Conservation (phyloP, 2,113 vertebrate genomes). For the Oncorhynchus nerka region DNA sequence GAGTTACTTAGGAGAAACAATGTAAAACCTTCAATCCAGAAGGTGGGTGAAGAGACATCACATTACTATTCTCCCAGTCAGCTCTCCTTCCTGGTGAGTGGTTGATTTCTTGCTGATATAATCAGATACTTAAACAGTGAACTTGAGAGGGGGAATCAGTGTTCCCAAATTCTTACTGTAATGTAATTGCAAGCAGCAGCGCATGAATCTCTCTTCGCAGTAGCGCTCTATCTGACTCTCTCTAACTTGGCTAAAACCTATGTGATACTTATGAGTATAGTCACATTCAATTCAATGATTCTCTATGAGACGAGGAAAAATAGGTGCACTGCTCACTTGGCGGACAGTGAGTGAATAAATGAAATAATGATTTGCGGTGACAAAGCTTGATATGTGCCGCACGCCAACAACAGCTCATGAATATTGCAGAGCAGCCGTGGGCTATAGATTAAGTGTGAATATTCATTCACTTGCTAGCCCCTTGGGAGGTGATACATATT, state of each 20-base stretch:
- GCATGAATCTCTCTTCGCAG: conserved; percentile 29
- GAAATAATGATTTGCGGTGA: conserved; percentile 65
- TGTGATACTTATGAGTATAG: conserved; percentile 19
- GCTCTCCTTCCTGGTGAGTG: conserved; percentile 34
- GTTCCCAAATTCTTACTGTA: conserved; percentile 23
- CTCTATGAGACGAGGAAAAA: conserved; percentile 42
- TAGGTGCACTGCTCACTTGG: conserved; percentile 28
- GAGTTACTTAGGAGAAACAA: not conserved
- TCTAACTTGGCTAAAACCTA: not conserved
- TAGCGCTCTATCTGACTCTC: conserved; percentile 17
- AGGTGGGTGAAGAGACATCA: conserved; percentile 49
- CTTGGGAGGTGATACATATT: conserved; percentile 77
- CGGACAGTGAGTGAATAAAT: conserved; percentile 50
- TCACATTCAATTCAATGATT: conserved; percentile 36
- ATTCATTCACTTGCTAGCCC: conserved; percentile 78
- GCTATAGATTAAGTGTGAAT: conserved; percentile 81
- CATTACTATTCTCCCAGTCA: conserved; percentile 46
- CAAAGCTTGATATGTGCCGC: conserved; percentile 59
- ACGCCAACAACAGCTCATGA: conserved; percentile 67
- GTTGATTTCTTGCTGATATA: conserved; percentile 30
- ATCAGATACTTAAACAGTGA: conserved; percentile 19
- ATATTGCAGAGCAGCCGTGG: conserved; percentile 71
- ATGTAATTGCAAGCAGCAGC: conserved; percentile 26
- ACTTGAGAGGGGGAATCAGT: conserved; percentile 41
- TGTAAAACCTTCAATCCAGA: conserved; percentile 38